phyloP scores from a whole-genome alignment of 1,140 invertebrate species.

The Pseudachorutes palmiensis region DNA sequence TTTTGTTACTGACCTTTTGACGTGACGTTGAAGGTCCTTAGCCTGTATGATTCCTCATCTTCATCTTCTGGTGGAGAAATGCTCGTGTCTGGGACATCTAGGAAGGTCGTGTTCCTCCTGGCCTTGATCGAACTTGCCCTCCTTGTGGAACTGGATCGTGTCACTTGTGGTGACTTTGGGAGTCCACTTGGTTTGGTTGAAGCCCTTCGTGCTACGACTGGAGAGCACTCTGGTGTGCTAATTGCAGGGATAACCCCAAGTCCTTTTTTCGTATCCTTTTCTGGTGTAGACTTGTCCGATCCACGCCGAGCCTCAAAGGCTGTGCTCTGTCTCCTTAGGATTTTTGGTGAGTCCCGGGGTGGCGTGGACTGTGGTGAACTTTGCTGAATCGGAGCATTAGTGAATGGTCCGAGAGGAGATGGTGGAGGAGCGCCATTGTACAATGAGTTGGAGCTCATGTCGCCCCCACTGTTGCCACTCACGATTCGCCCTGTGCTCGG shows the following conservation, averaged over 20 bases:
- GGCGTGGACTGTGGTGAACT: conserved; percentile 15
- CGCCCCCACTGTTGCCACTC: conserved; percentile 25
- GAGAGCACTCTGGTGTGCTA: conserved; percentile 37
- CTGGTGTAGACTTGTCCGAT: conserved; percentile 32
- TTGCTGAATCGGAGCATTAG: neutral
- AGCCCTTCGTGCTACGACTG: conserved; percentile 22
- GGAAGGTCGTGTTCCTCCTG: conserved; percentile 61
- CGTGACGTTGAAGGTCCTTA: conserved; percentile 79
- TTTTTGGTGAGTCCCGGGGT: conserved; percentile 29
- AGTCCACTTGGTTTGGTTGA: conserved; percentile 31
- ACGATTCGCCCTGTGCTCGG: conserved; percentile 37
- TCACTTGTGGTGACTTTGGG: conserved; percentile 34
- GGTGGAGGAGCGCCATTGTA: conserved; percentile 28
- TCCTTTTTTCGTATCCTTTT: conserved; percentile 25
- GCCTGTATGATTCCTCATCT: conserved; percentile 71
- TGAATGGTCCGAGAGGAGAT: too few relatives aligned
- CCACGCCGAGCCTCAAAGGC: conserved; percentile 17
- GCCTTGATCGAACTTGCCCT: conserved; percentile 34
- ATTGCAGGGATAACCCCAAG: conserved; percentile 32
- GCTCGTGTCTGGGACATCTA: conserved; percentile 62
- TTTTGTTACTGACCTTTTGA: too few relatives aligned
- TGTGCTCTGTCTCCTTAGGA: conserved; percentile 26
- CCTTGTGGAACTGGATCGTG: conserved; percentile 26
- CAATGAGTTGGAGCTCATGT: conserved; percentile 35
- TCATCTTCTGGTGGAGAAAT: conserved; percentile 45